Base-by-base conservation (phyloP, 2,797 vertebrate genomes). In the Spinus pinus region DNA sequence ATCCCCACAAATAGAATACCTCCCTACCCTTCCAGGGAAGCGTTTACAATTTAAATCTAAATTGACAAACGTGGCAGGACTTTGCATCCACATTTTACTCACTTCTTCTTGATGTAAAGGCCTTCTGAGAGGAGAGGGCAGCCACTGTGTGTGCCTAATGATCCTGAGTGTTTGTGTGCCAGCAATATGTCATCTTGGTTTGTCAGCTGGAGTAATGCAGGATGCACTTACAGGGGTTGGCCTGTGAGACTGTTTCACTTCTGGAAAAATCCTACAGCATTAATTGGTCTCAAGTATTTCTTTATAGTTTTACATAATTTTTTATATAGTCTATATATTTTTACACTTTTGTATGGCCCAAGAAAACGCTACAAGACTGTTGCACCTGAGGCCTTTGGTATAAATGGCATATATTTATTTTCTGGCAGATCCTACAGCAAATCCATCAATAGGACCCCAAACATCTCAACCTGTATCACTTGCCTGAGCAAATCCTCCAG, bases 101-200 rank as follows among this genome's bases (percentile, higher is more conserved):
- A 19, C 12, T 42, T 57, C 46, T 75, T 46, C 39, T 64, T 35
- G 37, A 9, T 72, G 61, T 15, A 53, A 78, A 71, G 5, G 3
- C 35, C 24, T 65, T 50, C 35, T 67, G 35, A 69, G 67, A 46
- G 41, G 25, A 77, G 24, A 78, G 39, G 46, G 8, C 42, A 65
- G 58, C 28, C 25, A 0, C 22, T 23, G 33, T 72, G 28, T 25
- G 39, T 72, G 28, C 69, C n/a, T 57, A 37, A 54, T 3, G 13
- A 22, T 37, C 16, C 69, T 53, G 47, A 54, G 9, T 12, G 41
- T 44, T 14, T 77, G 61, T 42, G 28, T 15, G 56, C 33, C 20
- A 7, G 25, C 70, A 95, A 92, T 80, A 95, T 95, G 73, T 96
- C 94, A 81, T 94, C 80, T 86, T 75, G 37, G 86, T 91, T 94